Evolutionary conservation across 2,888 invertebrate species (phyloP).

Genomic region (Nomada lathburiana): DNA sequence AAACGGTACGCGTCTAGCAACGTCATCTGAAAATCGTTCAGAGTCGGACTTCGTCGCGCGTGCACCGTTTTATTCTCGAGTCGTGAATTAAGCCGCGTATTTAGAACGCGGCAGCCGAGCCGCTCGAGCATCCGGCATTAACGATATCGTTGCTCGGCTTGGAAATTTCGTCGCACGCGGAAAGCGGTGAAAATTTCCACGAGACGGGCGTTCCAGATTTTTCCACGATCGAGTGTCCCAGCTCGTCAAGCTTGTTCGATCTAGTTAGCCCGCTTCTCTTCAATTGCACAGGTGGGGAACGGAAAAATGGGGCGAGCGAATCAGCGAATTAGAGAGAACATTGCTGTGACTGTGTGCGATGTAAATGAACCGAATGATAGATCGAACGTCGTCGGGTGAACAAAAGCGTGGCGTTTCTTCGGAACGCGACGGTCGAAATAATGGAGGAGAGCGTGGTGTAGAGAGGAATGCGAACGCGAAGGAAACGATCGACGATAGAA

Average conservation of each 20-base stretch:
- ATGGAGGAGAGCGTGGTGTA: constrained; percentile 12
- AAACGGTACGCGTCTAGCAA: background rate
- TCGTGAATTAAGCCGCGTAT: constrained; percentile 33
- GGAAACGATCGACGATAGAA: constrained; percentile 9
- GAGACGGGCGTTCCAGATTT: constrained; percentile 12
- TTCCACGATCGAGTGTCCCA: constrained; percentile 11
- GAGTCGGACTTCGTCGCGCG: background rate
- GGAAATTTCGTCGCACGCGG: constrained; percentile 9
- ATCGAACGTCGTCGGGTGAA: constrained; percentile 26
- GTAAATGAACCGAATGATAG: constrained; percentile 50
- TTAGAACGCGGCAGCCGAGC: constrained; percentile 10
- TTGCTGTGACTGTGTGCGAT: constrained; percentile 24
- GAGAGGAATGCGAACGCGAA: constrained; percentile 15
- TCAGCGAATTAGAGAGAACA: constrained; percentile 30
- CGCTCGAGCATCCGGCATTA: constrained; percentile 35
- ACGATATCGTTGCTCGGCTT: constrained; percentile 14
- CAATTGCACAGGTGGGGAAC: constrained; percentile 22
- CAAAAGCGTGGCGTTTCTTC: constrained; percentile 34
- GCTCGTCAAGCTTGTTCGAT: background rate
- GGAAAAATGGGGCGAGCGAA: background rate
- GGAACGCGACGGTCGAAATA: constrained; percentile 23
- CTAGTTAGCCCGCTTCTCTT: constrained; percentile 27
- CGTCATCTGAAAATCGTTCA: background rate
- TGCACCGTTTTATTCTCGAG: constrained; percentile 6
- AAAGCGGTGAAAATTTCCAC: constrained; percentile 6